Base-by-base conservation (phyloP, 2,888 invertebrate genomes). In the Onthophagus sagittarius region DNA sequence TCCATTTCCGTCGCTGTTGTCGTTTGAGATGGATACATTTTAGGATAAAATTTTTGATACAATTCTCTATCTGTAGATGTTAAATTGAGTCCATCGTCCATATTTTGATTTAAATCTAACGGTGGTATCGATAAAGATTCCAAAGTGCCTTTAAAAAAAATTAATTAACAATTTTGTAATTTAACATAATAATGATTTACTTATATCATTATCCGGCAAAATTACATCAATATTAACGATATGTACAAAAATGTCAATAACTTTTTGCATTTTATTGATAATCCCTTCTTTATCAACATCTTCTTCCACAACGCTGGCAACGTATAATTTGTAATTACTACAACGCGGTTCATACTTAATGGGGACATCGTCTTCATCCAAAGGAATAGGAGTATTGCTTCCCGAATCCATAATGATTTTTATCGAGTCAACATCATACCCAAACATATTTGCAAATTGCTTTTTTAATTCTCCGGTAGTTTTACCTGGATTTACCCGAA, bases 181-280 rank as follows among this genome's bases (percentile, higher is more conserved):
- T 9, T 7, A 67, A 53, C 9, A 70, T 53, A 14, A 15, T 67
- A 32, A 67, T 33, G 6, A 83, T 79, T 84, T 86, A 88, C 89
- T 88, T 83, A 88, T 86, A 81, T 88, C 89, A 14, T 88, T 87
- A 76, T 89, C 88, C 9, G 93, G 93, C 75, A 93, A 86, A 77
- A 87, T 84, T 71, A 93, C 84, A 79, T 88, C 88, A 72, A 93
- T 82, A 76, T 89, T 88, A 75, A 92, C 89, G 65, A 92, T 87
- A 80, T 90, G 86, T 77, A 88, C 88, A 79, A 90, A 90, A 73
- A 89, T 86, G 75, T 89, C 88, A 33, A 89, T 86, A 74, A 90
- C 82, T 76, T 85, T 84, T 78, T 86, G 86, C 77, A 91, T 84
- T 78, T 85, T 85, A 5, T 88, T 87, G 71, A 85, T 81, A 11